Evolutionary conservation across 2,113 vertebrate species (phyloP), one percentile per base, ranked within the genome.

Genomic region (Nannospalax galili): DNA sequence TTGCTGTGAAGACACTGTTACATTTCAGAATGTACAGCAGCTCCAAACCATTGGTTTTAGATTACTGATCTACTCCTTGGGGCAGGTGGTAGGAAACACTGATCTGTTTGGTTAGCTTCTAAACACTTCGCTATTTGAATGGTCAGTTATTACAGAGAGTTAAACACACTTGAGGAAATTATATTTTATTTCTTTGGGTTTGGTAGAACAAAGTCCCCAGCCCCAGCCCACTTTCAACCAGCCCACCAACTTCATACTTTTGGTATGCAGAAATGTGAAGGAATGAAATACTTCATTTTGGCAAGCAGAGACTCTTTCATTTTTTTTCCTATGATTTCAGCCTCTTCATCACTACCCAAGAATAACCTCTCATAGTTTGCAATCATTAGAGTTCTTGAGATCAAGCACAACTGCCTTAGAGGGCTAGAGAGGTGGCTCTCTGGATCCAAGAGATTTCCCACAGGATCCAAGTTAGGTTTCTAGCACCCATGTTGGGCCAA

Each of bases 41-140:
- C 58, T 82, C 58, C 90, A 96, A 90, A 74, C 81, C 64, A 86
- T 56, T 95, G 92, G 89, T 45, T 93, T 95, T 30, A n/a, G 45
- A 92, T 91, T 91, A 90, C 7, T 84, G 86, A 69, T 26, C 88
- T 91, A 67, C 35, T 96, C 69, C 52, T 88, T 80, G 22, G 15
- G 20, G 60, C 37, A 52, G 5, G 12, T 35, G 30, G 26, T 35
- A 32, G n/a, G 1, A 15, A 95, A 22, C 35, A 87, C 14, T 45
- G 69, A 19, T 69, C 17, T 77, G 20, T 42, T 87, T 77, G 70
- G 65, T 48, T 75, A 77, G 60, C 52, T 40, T 87, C 0, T 30
- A 91, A 89, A n/a, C 48, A 72, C 52, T 96, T 92, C 40, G 73
- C 84, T 88, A 85, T 92, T 84, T 5, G 14, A 95, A 86, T 70